Conservation (phyloP, 2,888 invertebrate genomes). For the Polydrusus pterygomalis region DNA sequence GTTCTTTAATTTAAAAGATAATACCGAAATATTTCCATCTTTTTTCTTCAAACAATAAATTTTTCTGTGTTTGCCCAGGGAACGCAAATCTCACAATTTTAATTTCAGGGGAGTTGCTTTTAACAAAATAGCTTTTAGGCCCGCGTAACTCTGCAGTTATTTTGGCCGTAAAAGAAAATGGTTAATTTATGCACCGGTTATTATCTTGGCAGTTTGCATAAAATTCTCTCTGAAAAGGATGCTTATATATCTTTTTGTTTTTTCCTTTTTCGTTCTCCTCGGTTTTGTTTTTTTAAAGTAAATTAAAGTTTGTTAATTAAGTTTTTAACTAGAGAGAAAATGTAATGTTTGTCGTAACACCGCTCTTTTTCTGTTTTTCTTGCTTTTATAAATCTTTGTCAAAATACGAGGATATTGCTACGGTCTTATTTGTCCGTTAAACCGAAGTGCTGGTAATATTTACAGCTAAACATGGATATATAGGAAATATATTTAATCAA, state of each 20-base stretch:
- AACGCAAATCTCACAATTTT: slow-evolving; percentile 57
- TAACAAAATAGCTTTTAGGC: slow-evolving; percentile 58
- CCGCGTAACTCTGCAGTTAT: slow-evolving; percentile 56
- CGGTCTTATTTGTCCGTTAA: background rate
- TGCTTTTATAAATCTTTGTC: slow-evolving; percentile 18
- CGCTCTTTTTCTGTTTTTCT: background rate
- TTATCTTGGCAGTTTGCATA: slow-evolving; percentile 64
- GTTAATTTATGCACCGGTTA: slow-evolving; percentile 65
- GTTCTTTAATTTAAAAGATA: slow-evolving; percentile 13
- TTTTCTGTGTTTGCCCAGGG: slow-evolving; percentile 51
- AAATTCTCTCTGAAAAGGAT: slow-evolving; percentile 56
- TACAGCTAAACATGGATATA: background rate
- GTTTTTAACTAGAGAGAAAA: slow-evolving; percentile 51
- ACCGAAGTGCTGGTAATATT: background rate
- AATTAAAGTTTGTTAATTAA: slow-evolving; percentile 58
- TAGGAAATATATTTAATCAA: too few relatives aligned
- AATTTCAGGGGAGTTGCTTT: slow-evolving; percentile 56
- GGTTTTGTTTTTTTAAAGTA: slow-evolving; percentile 55
- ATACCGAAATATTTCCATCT: slow-evolving; percentile 46
- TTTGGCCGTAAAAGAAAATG: slow-evolving; percentile 63
- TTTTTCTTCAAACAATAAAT: slow-evolving; percentile 52
- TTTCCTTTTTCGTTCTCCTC: slow-evolving; percentile 50
- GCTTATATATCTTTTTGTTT: slow-evolving; percentile 57
- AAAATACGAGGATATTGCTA: background rate
- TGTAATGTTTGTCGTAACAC: slow-evolving; percentile 36